Evolutionary conservation across 2,797 vertebrate genomes (phyloP).

Genomic region (Orestias chungarensis): DNA sequence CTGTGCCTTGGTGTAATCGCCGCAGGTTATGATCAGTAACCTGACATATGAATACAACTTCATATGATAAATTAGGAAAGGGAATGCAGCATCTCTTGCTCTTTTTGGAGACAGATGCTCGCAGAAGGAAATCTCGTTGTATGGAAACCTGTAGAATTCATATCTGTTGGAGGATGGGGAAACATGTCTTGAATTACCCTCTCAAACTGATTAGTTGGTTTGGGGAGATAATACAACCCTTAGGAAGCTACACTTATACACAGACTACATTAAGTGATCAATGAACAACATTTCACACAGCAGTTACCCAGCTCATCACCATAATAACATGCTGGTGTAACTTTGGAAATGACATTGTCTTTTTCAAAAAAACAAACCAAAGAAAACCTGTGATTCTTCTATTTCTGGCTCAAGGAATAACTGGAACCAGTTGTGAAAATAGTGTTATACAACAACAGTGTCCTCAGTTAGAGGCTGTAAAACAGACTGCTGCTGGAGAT

Average conservation of each 20-base stretch:
- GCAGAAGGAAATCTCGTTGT: background rate
- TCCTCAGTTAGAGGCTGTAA: too few species aligned
- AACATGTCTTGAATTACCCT: conserved; percentile 41
- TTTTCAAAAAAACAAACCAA: too few species aligned
- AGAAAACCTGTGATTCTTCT: too few species aligned
- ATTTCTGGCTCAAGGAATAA: too few species aligned
- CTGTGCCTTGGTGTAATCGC: conserved; percentile 51
- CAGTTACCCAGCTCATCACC: conserved; percentile 44
- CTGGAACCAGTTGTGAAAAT: too few species aligned
- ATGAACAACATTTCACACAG: conserved; percentile 69
- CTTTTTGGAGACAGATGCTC: conserved; percentile 13
- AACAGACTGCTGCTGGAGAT: too few species aligned
- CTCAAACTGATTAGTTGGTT: conserved; percentile 76
- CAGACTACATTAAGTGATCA: conserved; percentile 71
- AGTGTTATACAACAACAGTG: too few species aligned
- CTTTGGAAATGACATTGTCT: too few species aligned
- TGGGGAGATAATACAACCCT: conserved; percentile 73
- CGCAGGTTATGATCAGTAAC: conserved; percentile 54
- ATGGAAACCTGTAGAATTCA: conserved; percentile 32
- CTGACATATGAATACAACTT: conserved; percentile 40
- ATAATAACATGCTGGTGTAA: too few species aligned
- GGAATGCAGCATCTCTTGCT: conserved; percentile 4
- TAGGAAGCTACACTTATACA: conserved; percentile 70
- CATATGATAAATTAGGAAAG: conserved; percentile 47
- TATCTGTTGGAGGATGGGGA: conserved; percentile 38